phyloP scores from a whole-genome alignment of 2,797 vertebrate species.

The Chloroceryle inda region DNA sequence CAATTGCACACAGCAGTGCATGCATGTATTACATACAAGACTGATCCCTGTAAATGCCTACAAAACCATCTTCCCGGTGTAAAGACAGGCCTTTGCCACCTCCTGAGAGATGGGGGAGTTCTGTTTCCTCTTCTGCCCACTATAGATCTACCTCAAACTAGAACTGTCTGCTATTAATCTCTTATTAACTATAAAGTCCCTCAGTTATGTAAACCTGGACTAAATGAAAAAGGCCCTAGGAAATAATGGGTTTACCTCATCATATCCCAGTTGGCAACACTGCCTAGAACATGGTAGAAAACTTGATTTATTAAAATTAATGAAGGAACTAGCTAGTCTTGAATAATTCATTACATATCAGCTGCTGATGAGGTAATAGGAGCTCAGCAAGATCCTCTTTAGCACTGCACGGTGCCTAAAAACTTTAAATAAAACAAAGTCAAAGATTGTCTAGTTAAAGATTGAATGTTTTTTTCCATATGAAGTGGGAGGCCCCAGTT shows the following conservation, averaged over 20 bases:
- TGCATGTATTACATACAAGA: neutral
- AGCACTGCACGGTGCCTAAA: slow-evolving; percentile 23
- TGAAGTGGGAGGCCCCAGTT: neutral
- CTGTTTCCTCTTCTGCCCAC: neutral
- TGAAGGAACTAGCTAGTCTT: slow-evolving; percentile 82
- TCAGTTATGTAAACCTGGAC: slow-evolving; percentile 4
- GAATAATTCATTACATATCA: slow-evolving; percentile 86
- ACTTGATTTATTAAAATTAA: slow-evolving; percentile 85
- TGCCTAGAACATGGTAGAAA: slow-evolving; percentile 55
- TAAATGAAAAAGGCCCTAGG: neutral
- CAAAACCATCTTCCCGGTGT: neutral
- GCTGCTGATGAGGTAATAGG: slow-evolving; percentile 65
- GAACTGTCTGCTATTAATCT: neutral
- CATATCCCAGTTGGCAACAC: slow-evolving; percentile 22
- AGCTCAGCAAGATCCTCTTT: slow-evolving; percentile 59
- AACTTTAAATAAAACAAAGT: slow-evolving; percentile 48
- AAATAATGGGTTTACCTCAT: slow-evolving; percentile 51
- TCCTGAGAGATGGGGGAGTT: neutral
- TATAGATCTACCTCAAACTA: neutral
- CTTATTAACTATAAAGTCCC: neutral
- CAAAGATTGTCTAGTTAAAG: neutral
- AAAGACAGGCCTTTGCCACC: neutral
- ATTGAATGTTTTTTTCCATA: neutral
- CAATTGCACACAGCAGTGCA: fast-evolving
- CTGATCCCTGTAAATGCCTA: fast-evolving